Base-by-base conservation (phyloP, 2,113 vertebrate genomes). In the Seriola quinqueradiata region DNA sequence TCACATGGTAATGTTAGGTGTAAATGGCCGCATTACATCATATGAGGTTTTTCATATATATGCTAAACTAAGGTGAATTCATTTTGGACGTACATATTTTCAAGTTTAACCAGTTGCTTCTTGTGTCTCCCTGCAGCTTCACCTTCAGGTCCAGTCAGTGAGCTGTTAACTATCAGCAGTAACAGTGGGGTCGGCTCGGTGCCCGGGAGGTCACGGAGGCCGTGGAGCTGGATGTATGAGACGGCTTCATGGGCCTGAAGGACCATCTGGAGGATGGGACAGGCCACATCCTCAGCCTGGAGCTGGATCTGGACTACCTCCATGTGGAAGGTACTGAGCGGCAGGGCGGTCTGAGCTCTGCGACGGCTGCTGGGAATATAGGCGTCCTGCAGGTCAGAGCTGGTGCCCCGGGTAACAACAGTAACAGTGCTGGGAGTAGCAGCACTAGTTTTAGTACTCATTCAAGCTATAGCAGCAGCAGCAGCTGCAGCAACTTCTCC, bases 241-340 rank as follows among this genome's bases (percentile, higher is more conserved):
- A 94, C 95, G 96, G 94, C 96, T 98, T 98, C 97, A 99, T 99
- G 98, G 98, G 98, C 97, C 96, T 99, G 95, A 98, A 98, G 94
- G 96, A 98, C 96, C 97, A 97, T 90, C 96, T 96, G 90, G 96
- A 95, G 89, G 97, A 96, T 96, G 95, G 94, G 83, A 94, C 94
- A 89, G 93, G 93, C 91, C 91, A 91, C 92, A 95, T 95, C 90
- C 94, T 95, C 88, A 96, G 96, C 90, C 95, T 96, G 82, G 95
- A 95, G 89, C 89, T 95, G 87, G 91, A 94, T 90, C 88, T 95
- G 91, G 94, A 96, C 90, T 97, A 97, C 94, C 96, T 98, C 77
- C 96, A 97, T 81, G 95, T 96, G 94, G 97, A 97, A 84, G 95
- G 93, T 89, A 79, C 93, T 88, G 94, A 96, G 88, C 96, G 95